Conservation (phyloP, 2,888 invertebrate genomes). For the Nomada ferruginata region DNA sequence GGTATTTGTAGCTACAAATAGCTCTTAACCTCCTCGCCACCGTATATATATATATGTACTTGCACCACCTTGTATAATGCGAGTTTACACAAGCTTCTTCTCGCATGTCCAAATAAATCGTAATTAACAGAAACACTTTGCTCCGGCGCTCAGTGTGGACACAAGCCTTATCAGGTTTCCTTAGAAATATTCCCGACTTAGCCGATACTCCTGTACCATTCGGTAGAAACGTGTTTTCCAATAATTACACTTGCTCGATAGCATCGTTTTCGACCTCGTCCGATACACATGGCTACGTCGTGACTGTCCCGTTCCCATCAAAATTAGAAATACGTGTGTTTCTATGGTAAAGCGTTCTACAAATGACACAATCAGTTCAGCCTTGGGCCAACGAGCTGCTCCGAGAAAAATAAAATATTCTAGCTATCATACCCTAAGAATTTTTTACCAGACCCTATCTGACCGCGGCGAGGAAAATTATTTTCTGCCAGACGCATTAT, state of each 20-base stretch:
- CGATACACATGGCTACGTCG: neutral
- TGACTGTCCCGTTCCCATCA: too few species aligned
- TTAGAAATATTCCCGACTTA: constrained; percentile 17
- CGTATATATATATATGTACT: neutral
- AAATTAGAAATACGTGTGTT: too few species aligned
- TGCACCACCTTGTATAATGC: neutral
- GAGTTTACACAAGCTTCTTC: neutral
- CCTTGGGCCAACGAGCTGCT: too few species aligned
- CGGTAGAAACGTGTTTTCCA: neutral
- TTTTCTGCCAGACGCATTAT: too few species aligned
- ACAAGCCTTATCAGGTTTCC: constrained; percentile 21
- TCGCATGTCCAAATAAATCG: constrained; percentile 3
- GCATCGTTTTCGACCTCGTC: neutral
- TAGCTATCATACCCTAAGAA: too few species aligned
- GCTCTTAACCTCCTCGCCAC: neutral
- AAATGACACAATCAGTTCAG: too few species aligned
- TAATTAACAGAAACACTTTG: constrained; percentile 21
- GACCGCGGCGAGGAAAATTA: too few species aligned
- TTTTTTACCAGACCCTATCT: too few species aligned
- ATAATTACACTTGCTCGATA: constrained; percentile 11
- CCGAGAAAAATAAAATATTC: too few species aligned
- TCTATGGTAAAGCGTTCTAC: too few species aligned
- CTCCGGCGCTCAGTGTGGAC: neutral
- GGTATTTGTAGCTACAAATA: constrained; percentile 11
- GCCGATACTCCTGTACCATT: neutral